Base-by-base conservation (phyloP, 2,888 invertebrate species). In the Acleris sparsana region DNA sequence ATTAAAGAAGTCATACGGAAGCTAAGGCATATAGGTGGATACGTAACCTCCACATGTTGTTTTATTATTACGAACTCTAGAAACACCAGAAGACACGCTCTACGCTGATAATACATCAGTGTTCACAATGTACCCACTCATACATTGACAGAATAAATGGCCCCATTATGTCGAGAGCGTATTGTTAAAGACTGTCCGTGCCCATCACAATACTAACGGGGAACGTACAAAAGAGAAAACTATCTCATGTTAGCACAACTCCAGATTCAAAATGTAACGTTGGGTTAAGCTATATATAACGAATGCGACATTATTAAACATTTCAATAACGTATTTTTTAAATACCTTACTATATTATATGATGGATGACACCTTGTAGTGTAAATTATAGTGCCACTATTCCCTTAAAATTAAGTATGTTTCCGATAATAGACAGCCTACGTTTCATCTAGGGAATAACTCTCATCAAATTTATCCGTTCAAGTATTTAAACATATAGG, bases 101-200 rank as follows among this genome's bases (percentile, higher is more conserved):
- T 74, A 76, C 76, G 74, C 73, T 74, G 75, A 77, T 77, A 70
- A 78, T 79, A 77, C 74, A 62, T 52, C 66, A 56, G 43, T 52
- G 39, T 33, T 78, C 72, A 80, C 78, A 80, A 80, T 79, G 77
- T 78, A 82, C 79, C 77, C 83, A 80, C 84, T 83, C 82, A 83
- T 80, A 84, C 83, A 84, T 82, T 80, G 82, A 80, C 80, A 88
- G 86, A 88, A 89, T 91, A 89, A 88, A 87, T 88, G 89, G 84
- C 85, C 86, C 88, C 88, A 89, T 91, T 92, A 86, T 85, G 86
- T 86, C 83, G 85, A 85, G 83, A 85, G 78, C 76, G 87, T 85
- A 91, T 91, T 91, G 89, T 91, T 84, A 83, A 83, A 83, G 88
- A 80, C 86, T 85, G 85, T 84, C 87, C 87, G 84, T 84, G 82